A percentile compares a stretch with the other conserved stretches of the same genome.
Conservation (phyloP, 2,888 invertebrate species). For the Chloroclysta siterata region DNA sequence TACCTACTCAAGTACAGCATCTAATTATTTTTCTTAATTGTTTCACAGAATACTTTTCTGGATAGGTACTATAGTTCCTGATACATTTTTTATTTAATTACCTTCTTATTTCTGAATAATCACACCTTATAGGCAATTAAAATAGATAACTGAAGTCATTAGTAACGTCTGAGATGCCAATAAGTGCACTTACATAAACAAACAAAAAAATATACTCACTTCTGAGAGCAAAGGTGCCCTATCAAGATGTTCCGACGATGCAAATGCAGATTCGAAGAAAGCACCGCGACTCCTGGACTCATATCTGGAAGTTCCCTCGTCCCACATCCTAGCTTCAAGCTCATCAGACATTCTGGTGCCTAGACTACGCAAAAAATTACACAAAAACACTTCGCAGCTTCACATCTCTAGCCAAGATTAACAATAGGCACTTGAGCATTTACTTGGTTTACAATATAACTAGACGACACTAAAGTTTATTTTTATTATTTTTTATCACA, state of each 20-base stretch:
- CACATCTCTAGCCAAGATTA: slow-evolving; percentile 38
- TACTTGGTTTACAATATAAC: slow-evolving; percentile 9
- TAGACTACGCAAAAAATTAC: slow-evolving; percentile 37
- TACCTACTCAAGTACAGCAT: too few relatives aligned
- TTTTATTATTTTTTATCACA: slow-evolving; percentile 42
- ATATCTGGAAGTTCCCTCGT: slow-evolving; percentile 72
- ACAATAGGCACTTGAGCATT: not conserved
- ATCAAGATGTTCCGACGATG: slow-evolving; percentile 77
- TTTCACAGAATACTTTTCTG: too few relatives aligned
- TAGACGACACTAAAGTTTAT: slow-evolving; percentile 14
- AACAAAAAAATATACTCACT: slow-evolving; percentile 52
- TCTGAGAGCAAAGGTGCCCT: slow-evolving; percentile 78
- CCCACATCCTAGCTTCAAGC: slow-evolving; percentile 81
- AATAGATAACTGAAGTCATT: not conserved
- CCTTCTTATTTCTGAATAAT: too few relatives aligned
- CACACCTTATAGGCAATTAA: not conserved
- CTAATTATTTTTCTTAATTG: too few relatives aligned
- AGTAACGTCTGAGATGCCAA: not conserved
- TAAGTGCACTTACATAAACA: not conserved
- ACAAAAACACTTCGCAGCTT: slow-evolving; percentile 35
- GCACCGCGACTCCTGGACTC: slow-evolving; percentile 68
- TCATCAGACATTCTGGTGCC: slow-evolving; percentile 84
- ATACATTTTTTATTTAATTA: too few relatives aligned
- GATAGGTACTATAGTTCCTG: too few relatives aligned
- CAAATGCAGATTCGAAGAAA: slow-evolving; percentile 75